These are phyloP conservation scores for Apteryx mantelli DNA, from an alignment of 2,113 vertebrate genomes.

Conservation along the genomic window DNA sequence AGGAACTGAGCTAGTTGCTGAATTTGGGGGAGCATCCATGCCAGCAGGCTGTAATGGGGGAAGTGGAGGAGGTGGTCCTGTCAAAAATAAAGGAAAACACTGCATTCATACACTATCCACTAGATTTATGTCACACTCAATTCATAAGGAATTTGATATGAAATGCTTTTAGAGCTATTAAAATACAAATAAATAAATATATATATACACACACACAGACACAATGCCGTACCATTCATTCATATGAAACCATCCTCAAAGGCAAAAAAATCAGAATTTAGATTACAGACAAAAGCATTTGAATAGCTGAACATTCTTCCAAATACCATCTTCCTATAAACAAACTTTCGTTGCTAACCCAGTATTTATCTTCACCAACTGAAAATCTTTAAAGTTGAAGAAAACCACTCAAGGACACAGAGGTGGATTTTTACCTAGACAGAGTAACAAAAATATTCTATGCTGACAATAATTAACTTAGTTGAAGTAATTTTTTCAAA, in stretches of 20 bases:
- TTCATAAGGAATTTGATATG: background rate
- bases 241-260: background rate
- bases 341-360: background rate
- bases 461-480: background rate
- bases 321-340: background rate
- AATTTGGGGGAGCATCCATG: slow-evolving; percentile 95
- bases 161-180: background rate
- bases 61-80: slow-evolving; percentile 95
- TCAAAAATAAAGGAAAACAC: slow-evolving; percentile 31
- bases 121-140: background rate
- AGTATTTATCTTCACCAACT: background rate
- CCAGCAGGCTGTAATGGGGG: slow-evolving; percentile 92
- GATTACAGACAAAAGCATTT: background rate
- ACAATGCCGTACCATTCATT: background rate
- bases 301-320: background rate
- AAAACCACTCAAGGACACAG: background rate
- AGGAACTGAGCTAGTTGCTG: slow-evolving; percentile 94
- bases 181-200: background rate
- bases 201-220: background rate
- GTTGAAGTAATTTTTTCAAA: background rate
- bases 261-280: background rate
- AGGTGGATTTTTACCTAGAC: background rate
- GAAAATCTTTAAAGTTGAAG: background rate
- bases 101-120: background rate
- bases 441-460: background rate